Percentiles rank a stretch among this genome's conserved stretches.
Conservation (phyloP, 2,888 invertebrate species). For the Oxycera nigricornis region DNA sequence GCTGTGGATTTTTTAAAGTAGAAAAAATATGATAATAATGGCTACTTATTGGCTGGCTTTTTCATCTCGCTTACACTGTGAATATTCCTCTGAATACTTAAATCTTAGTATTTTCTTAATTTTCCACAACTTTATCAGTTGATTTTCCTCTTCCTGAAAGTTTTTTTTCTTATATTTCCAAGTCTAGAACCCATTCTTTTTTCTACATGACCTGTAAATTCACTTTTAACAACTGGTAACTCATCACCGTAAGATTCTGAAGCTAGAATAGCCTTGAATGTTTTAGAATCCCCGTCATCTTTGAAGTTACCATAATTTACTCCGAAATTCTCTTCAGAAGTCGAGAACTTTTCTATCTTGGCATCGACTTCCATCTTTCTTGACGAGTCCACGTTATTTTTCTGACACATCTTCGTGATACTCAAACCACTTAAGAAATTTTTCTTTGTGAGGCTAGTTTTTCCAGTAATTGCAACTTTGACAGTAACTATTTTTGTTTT, state of each 20-base stretch:
- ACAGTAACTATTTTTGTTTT: background rate
- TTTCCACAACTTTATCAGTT: background rate
- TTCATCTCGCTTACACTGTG: background rate
- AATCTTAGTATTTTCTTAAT: background rate
- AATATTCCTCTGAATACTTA: background rate
- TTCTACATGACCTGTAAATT: background rate
- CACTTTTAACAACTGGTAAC: background rate
- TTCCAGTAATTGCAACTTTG: background rate
- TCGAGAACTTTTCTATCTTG: background rate
- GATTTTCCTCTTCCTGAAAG: background rate
- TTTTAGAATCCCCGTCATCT: background rate
- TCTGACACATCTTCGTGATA: too few species aligned
- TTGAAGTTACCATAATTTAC: background rate
- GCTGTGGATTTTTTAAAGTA: constrained; percentile 44
- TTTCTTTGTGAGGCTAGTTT: too few species aligned
- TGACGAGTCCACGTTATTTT: too few species aligned
- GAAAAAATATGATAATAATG: constrained; percentile 1
- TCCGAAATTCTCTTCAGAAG: background rate
- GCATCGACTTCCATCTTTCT: background rate
- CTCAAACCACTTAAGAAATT: too few species aligned
- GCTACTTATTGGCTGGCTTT: background rate
- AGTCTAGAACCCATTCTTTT: background rate
- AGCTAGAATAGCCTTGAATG: background rate
- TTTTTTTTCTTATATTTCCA: background rate
- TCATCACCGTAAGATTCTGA: background rate